phyloP scores from a whole-genome alignment of 2,113 vertebrate genomes.

The Melierax canorus region DNA sequence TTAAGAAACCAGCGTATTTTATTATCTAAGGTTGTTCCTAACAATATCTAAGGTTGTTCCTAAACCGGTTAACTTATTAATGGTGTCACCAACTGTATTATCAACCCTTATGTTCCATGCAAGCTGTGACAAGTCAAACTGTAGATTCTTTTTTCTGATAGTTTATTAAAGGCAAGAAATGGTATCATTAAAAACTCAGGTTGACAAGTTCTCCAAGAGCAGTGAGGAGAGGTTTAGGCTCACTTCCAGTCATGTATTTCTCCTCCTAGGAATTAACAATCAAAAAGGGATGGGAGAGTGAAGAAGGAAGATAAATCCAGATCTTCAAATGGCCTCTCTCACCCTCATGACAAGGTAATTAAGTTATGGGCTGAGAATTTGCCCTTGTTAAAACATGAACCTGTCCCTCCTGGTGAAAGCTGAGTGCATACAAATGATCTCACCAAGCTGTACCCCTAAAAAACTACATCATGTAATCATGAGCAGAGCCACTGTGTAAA shows the following conservation, averaged over 20 bases:
- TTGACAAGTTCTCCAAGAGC: neutral
- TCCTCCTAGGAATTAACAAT: neutral
- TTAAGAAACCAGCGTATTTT: neutral
- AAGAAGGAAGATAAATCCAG: neutral
- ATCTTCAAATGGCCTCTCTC: neutral
- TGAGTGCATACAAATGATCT: neutral
- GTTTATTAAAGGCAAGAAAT: neutral
- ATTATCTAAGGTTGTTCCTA: neutral
- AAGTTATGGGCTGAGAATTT: neutral
- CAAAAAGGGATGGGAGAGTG: neutral
- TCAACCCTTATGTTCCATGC: neutral
- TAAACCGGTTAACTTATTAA: neutral
- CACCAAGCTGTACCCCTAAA: neutral
- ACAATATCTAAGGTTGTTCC: neutral
- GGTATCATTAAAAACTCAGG: neutral
- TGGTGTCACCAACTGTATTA: neutral
- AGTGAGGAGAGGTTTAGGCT: neutral
- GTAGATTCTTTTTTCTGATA: neutral
- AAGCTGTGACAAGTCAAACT: neutral
- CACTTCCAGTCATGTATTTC: neutral
- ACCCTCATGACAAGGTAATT: neutral
- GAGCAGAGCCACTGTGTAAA: neutral
- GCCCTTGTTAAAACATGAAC: neutral
- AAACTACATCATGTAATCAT: neutral
- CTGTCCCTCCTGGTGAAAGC: neutral